phyloP scores from a whole-genome alignment of 2,888 invertebrate species.

The Rhopalosiphum nymphaeae region DNA sequence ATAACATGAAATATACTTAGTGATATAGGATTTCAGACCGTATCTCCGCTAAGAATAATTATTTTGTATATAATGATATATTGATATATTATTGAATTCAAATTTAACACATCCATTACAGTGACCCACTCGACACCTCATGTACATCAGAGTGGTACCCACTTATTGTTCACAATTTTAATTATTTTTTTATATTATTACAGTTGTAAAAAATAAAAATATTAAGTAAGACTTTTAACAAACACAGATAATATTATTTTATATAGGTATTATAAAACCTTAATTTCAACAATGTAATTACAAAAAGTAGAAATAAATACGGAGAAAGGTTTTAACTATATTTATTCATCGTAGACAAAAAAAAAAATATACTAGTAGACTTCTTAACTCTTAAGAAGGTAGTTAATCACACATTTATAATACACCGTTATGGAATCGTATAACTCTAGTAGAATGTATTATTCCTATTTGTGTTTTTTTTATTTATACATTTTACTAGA shows the following conservation, averaged over 20 bases:
- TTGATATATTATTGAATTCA: too few relatives aligned
- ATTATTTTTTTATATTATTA: too few relatives aligned
- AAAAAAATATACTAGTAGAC: background rate
- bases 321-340: background rate
- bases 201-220: background rate
- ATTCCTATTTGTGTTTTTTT: background rate
- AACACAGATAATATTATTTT: background rate
- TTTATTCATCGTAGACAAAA: background rate
- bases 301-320: background rate
- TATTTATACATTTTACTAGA: background rate
- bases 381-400: background rate
- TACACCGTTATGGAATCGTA: background rate
- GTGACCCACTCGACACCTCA: too few relatives aligned
- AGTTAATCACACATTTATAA: background rate
- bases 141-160: too few relatives aligned
- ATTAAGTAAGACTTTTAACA: background rate
- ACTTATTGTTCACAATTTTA: too few relatives aligned
- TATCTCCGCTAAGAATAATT: too few relatives aligned
- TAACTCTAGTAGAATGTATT: background rate
- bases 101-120: too few relatives aligned
- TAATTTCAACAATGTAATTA: background rate
- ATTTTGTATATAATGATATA: too few relatives aligned
- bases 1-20: too few relatives aligned
- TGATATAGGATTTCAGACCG: too few relatives aligned
- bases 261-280: background rate